These are phyloP conservation scores for Pteromalus puparum DNA, from an alignment of 1,140 invertebrate genomes.

Conservation along the genomic window DNA sequence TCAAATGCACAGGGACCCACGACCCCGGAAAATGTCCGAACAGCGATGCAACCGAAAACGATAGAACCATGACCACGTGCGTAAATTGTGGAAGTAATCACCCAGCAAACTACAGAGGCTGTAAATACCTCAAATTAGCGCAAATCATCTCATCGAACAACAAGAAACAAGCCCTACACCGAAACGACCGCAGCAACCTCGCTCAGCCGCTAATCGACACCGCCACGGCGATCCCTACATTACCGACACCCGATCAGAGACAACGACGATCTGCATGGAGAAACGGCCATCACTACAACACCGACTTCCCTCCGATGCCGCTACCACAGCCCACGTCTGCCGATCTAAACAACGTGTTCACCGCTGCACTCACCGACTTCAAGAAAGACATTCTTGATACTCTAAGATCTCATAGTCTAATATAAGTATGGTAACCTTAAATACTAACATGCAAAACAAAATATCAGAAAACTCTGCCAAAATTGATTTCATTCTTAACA, in stretches of 20 bases:
- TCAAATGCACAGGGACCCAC: neutral
- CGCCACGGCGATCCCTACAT: too few species aligned
- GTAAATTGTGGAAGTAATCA: neutral
- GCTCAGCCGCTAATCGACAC: neutral
- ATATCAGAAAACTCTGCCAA: conserved; percentile 42
- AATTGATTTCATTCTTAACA: conserved; percentile 50
- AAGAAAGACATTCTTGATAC: too few species aligned
- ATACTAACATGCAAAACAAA: too few species aligned
- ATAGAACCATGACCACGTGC: neutral
- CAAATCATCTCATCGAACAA: neutral
- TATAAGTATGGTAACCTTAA: too few species aligned
- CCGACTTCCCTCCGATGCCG: too few species aligned
- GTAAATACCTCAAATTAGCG: neutral
- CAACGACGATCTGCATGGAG: too few species aligned
- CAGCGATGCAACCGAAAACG: neutral
- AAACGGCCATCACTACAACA: too few species aligned
- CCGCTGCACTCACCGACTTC: neutral
- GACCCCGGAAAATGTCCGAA: neutral
- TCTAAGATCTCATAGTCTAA: too few species aligned
- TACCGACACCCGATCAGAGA: neutral
- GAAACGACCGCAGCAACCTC: too few species aligned
- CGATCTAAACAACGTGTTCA: too few species aligned
- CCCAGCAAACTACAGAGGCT: neutral
- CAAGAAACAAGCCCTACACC: too few species aligned
- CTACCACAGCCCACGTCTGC: too few species aligned